Evolutionary conservation across 2,797 vertebrate species (phyloP), one percentile per base, ranked within the genome.

Genomic region (Scarus forsteni): DNA sequence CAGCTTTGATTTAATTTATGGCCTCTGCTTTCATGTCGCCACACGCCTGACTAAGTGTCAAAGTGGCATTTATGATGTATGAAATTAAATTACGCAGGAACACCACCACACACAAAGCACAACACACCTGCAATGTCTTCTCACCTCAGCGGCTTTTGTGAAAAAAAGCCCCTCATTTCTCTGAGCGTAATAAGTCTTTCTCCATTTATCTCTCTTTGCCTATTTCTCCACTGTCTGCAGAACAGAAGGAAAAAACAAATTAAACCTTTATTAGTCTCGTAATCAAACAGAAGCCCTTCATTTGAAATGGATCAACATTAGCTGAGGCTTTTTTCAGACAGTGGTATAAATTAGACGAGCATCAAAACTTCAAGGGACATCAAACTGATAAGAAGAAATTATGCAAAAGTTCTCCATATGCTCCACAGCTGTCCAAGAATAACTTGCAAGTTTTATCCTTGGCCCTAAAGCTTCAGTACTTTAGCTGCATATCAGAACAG

Each of bases 1-100:
- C 61, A 66, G 77, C 79, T 90, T 84, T 78, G 81, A 84, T 91
- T 90, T 92, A 92, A 93, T 93, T 92, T 88, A 92, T 89, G 83
- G 86, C 81, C 89, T 89, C 74, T 44, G 70, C 79, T 89, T 80
- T 85, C 84, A 85, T 77, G 82, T 86, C 61, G 75, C 85, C 84
- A 81, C 88, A 88, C 79, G 85, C 69, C 87, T 88, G 91, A 89
- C 85, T 90, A 89, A 82, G 79, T 87, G 78, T 87, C 90, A 91
- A 92, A 91, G 89, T 90, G 83, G 91, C 88, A 90, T 93, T 94
- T 93, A 94, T 94, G 92, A 93, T 92, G 92, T 92, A 92, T 93
- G 91, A 93, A 93, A 93, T 94, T 91, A 91, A 92, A 93, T 93
- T 87, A 93, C 76, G 62, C 70, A 89, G 81, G 83, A 92, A 91